A percentile compares a stretch with the other conserved stretches of the same genome.
Conservation (phyloP, 2,888 invertebrate genomes). For the Idaea straminata region DNA sequence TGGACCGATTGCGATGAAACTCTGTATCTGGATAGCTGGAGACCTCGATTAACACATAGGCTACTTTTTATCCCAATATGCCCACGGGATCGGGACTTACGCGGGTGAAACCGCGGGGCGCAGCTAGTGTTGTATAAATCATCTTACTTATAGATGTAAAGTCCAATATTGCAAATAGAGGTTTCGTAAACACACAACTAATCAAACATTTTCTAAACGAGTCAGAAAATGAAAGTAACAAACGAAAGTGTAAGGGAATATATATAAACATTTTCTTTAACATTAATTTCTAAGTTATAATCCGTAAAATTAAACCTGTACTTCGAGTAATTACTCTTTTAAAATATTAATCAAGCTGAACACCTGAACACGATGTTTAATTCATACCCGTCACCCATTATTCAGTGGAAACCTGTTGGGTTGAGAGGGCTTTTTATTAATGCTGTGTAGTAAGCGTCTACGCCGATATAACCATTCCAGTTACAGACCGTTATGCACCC, state of each 20-base stretch:
- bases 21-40: too few relatives aligned
- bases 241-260: neutral
- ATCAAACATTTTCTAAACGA: slow-evolving; percentile 1
- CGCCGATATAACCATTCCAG: too few relatives aligned
- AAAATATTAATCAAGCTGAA: neutral
- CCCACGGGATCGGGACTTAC: too few relatives aligned
- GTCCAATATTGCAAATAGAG: too few relatives aligned
- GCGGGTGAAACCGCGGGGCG: too few relatives aligned
- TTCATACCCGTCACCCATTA: neutral
- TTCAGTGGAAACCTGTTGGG: neutral
- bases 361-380: neutral
- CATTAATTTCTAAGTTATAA: neutral
- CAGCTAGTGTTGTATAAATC: too few relatives aligned
- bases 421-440: neutral
- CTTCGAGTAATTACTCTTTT: neutral
- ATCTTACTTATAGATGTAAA: too few relatives aligned
- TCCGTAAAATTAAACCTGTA: neutral
- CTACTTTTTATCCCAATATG: too few relatives aligned
- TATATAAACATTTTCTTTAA: neutral
- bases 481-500: too few relatives aligned
- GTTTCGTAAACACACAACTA: neutral
- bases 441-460: neutral
- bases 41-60: too few relatives aligned
- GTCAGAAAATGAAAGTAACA: neutral
- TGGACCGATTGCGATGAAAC: too few relatives aligned